Conservation (phyloP, 2,888 invertebrate genomes). For the Torymus tubicola region DNA sequence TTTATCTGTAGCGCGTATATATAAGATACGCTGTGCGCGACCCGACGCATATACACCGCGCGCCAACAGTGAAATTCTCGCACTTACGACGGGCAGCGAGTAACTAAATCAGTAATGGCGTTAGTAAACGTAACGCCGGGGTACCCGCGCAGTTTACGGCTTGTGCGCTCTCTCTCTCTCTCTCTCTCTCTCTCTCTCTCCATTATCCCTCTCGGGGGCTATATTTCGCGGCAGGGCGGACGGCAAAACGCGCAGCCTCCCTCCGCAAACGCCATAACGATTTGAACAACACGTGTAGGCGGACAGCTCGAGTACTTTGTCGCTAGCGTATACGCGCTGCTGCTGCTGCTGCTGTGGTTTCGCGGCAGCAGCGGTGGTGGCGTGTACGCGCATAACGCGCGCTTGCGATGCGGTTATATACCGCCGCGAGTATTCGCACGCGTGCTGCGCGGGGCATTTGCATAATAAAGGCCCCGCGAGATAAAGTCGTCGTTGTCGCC, state of each 20-base stretch:
- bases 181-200: constrained; percentile 19
- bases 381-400: too few species aligned
- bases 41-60: too few species aligned
- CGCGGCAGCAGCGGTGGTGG: too few species aligned
- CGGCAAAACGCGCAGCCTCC: too few species aligned
- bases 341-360: too few species aligned
- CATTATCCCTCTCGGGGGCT: background rate
- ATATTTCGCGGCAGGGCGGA: too few species aligned
- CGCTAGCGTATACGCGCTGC: background rate
- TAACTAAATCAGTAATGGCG: constrained; percentile 35
- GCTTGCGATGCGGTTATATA: too few species aligned
- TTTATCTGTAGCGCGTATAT: too few species aligned
- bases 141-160: constrained; percentile 14
- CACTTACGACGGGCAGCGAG: background rate
- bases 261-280: constrained; percentile 28
- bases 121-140: constrained; percentile 22
- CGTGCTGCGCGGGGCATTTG: background rate
- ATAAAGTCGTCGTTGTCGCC: too few species aligned
- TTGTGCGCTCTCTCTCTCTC: constrained; percentile 12
- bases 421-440: background rate
- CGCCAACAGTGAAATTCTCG: too few species aligned
- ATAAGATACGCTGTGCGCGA: too few species aligned
- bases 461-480: constrained; percentile 9
- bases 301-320: background rate
- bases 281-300: constrained; percentile 42